Conservation (phyloP, 2,888 invertebrate genomes). For the Orthosia incerta region DNA sequence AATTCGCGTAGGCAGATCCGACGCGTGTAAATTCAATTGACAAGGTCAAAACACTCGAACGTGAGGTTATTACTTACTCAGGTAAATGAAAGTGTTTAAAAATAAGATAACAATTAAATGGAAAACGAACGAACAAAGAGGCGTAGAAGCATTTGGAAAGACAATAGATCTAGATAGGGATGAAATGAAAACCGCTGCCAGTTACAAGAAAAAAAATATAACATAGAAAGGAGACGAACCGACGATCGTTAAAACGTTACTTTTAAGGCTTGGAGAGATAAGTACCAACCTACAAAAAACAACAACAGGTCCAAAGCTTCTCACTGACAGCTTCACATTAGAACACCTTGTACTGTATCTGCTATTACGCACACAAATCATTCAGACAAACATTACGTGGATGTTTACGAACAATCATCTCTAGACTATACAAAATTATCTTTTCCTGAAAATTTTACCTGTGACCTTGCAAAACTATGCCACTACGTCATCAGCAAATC, state of each 20-base stretch:
- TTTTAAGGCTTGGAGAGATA: not conserved
- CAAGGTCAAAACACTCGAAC: constrained; percentile 68
- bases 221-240: not conserved
- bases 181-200: not conserved
- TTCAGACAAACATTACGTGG: constrained; percentile 44
- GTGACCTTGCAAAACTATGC: constrained; percentile 43
- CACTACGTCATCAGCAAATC: constrained; percentile 18
- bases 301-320: constrained; percentile 11
- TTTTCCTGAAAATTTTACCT: constrained; percentile 48
- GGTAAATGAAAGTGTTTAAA: constrained; percentile 26
- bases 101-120: constrained; percentile 13
- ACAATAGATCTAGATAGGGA: not conserved
- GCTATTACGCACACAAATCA: constrained; percentile 37
- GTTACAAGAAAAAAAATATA: not conserved
- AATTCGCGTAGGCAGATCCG: constrained; percentile 74
- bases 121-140: not conserved
- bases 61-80: constrained; percentile 53
- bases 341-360: constrained; percentile 3
- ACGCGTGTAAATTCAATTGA: constrained; percentile 73
- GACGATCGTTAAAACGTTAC: constrained; percentile 8
- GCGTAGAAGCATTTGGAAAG: not conserved
- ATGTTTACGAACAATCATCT: constrained; percentile 51
- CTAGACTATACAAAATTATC: constrained; percentile 51
- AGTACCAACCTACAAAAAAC: not conserved
- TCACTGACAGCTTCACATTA: constrained; percentile 19